These are phyloP conservation scores for Hypercompe scribonia DNA, from an alignment of 2,888 invertebrate species.

Conservation along the genomic window DNA sequence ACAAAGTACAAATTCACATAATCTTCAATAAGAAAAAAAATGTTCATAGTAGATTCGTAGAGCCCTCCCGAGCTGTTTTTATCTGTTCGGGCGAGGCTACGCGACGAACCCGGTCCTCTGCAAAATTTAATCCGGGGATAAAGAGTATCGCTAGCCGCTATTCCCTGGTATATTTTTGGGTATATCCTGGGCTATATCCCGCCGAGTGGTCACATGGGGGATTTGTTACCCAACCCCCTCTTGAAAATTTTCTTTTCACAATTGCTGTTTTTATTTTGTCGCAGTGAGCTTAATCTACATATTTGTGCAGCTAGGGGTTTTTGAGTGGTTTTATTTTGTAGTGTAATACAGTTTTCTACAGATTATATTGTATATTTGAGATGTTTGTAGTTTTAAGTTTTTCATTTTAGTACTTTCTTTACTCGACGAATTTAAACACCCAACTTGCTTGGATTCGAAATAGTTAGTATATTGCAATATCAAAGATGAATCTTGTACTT, in stretches of 20 bases:
- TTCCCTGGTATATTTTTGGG: constrained; percentile 53
- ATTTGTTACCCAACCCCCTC: constrained; percentile 55
- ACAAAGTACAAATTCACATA: constrained; percentile 47
- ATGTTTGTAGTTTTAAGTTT: background rate
- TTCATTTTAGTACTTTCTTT: background rate
- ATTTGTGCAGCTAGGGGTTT: constrained; percentile 57
- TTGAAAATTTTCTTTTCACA: constrained; percentile 51
- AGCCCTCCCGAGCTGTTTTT: constrained; percentile 58
- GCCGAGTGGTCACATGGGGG: constrained; percentile 67
- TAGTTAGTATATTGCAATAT: background rate
- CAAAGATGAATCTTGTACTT: background rate
- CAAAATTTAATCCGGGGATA: constrained; percentile 80
- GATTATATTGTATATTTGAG: constrained; percentile 4
- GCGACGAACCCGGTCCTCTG: constrained; percentile 69
- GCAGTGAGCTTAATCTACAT: constrained; percentile 61
- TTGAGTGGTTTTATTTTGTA: constrained; percentile 35
- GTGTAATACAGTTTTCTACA: constrained; percentile 28
- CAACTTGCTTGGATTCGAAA: background rate
- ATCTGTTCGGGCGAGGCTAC: constrained; percentile 64
- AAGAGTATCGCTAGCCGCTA: constrained; percentile 69
- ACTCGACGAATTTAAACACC: background rate
- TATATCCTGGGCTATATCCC: constrained; percentile 58
- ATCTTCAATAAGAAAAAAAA: constrained; percentile 51
- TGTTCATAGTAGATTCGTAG: constrained; percentile 49
- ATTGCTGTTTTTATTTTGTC: constrained; percentile 59